A percentile compares a stretch with the other conserved stretches of the same genome.
phyloP scores from a whole-genome alignment of 2,797 vertebrate genomes.

The Dermochelys coriacea region DNA sequence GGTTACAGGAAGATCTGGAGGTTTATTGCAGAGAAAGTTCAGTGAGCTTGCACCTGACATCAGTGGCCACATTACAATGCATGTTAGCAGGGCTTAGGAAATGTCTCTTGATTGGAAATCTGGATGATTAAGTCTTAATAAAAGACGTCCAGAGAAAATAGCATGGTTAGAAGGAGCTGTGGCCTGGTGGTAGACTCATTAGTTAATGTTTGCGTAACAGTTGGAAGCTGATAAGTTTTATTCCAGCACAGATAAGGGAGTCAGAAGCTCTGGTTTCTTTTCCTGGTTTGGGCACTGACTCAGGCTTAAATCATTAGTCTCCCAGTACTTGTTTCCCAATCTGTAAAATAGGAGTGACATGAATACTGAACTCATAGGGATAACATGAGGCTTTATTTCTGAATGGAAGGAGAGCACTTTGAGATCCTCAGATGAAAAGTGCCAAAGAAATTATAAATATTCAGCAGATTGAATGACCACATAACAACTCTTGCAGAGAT shows the following conservation, averaged over 20 bases:
- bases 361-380: neutral
- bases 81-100: neutral
- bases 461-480: neutral
- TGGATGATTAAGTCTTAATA: accelerated
- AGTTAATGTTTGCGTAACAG: neutral
- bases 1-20: neutral
- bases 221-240: neutral
- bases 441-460: neutral
- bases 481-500: neutral
- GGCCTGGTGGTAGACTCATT: neutral
- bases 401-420: neutral
- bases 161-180: neutral
- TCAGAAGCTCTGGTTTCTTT: neutral
- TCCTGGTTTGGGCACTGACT: neutral
- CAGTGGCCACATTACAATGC: neutral
- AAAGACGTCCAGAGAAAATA: neutral
- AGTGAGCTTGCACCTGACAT: neutral
- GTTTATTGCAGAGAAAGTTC: neutral
- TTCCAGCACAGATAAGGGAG: accelerated
- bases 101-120: neutral
- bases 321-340: neutral
- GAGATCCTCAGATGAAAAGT: neutral
- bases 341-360: neutral
- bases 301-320: neutral
- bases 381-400: neutral